Base-by-base conservation (phyloP, 2,797 vertebrate species). In the Chanos chanos region DNA sequence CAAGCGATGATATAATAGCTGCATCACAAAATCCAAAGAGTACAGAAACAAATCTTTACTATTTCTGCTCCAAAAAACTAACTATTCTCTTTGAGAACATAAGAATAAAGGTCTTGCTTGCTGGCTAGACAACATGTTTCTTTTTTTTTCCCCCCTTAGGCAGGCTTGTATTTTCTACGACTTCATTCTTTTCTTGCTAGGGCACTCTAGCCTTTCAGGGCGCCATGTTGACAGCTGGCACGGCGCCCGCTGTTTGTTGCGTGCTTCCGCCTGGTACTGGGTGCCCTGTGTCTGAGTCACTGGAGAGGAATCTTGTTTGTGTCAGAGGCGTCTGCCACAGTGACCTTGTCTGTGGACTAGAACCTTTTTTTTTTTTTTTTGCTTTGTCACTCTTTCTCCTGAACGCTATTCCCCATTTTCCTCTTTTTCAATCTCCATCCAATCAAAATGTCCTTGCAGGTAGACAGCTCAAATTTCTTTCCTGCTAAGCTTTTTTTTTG, bases 181-280 rank as follows among this genome's bases (percentile, higher is more conserved):
- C n/a, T n/a, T n/a, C n/a, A 44, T 24, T 49, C 37, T 41, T 5
- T 5, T 56, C 28, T 5, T 7, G 12, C 47, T 70, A 15, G 7
- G 22, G 15, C 39, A 15, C 13, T 12, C 22, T 31, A 28, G 55
- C 48, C 2, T 30, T 37, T 43, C 36, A 21, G 15, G 18, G 49
- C 4, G 18, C 18, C 28, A 34, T 66, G 52, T 49, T 58, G 68
- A 64, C 65, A 48, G 66, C 57, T 74, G 65, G 44, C 61, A 63
- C 64, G 36, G 48, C 41, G 25, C 48, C 25, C 18, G 7, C 19
- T 36, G 44, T 34, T 49, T 33, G 25, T 19, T 12, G 24, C 21
- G 36, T 48, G n/a, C 52, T 16, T 44, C 2, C 27, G 19, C 8
- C 19, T 24, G n/a, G 71, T 67, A 49, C 33, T 69, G 48, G 7